Evolutionary conservation across 2,888 invertebrate species (phyloP), one percentile per base, ranked within the genome.

Genomic region (Erebia palarica): DNA sequence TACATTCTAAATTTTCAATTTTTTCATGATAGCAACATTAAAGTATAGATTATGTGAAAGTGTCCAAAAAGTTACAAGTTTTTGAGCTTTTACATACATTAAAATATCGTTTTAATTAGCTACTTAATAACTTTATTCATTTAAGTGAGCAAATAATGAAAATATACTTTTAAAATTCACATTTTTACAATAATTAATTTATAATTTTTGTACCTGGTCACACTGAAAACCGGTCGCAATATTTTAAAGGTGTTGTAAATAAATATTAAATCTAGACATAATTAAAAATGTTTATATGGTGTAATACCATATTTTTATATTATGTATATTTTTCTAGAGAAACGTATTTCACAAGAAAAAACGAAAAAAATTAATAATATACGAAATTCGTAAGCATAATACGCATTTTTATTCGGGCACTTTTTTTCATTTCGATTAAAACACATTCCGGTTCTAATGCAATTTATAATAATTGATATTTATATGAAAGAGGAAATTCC

Each of bases 251-350:
- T 61, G 63, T 69, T 75, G 74, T 75, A 74, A 75, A 75, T 75
- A 75, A 59, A 63, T 73, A 68, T 67, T 70, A 42, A 58, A 49
- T 68, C 51, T 75, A 75, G 65, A 65, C 63, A 60, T 70, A 58
- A 63, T 21, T 36, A 13, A 68, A 57, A 44, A 51, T 59, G 73
- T 64, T 68, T 74, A 73, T 74, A 73, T 74, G 74, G 72, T 75
- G 65, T 63, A 51, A 68, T 58, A 74, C 74, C 74, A 73, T 75
- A 75, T 75, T 70, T 74, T 75, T 72, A 69, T 74, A 70, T 75
- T 70, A 63, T 74, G 68, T 72, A 72, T 72, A 74, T 74, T 71
- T 75, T 71, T 74, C 21, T 70, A 71, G 61, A 70, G 57, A 58
- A 53, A 64, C 67, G 57, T 63, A 67, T 42, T 73, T 68, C 65